phyloP scores from a whole-genome alignment of 92 coral and sea anemone species.

The Bergia sp. region DNA sequence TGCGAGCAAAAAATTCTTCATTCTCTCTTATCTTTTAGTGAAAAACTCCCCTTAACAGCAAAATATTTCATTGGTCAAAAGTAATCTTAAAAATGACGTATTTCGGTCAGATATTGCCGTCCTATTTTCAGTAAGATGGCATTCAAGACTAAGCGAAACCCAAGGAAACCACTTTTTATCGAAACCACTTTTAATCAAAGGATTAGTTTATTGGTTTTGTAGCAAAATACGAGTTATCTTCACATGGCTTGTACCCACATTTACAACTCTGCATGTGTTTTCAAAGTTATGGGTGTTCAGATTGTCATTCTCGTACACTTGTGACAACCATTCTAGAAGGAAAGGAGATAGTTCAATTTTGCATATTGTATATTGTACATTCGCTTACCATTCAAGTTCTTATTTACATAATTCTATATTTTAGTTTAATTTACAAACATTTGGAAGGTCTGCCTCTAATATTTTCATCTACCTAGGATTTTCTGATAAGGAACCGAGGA shows the following conservation, averaged over 20 bases:
- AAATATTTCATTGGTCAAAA: neutral
- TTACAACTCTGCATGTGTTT: neutral
- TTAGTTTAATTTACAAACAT: constrained; percentile 42
- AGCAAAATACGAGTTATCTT: constrained; percentile 29
- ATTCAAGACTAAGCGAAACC: neutral
- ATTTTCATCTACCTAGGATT: constrained; percentile 8
- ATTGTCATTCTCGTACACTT: neutral
- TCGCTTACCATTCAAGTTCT: constrained; percentile 33
- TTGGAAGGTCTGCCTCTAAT: constrained; percentile 13
- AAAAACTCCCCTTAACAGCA: neutral
- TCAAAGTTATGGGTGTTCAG: neutral
- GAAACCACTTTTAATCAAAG: constrained; percentile 1
- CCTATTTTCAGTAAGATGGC: neutral
- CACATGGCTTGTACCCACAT: neutral
- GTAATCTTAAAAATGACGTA: neutral
- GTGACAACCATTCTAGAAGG: constrained; percentile 11
- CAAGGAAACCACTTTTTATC: neutral
- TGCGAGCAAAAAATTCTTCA: neutral
- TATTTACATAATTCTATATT: constrained; percentile 37
- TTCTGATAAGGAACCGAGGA: neutral
- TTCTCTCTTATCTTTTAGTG: neutral
- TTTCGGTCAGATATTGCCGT: neutral
- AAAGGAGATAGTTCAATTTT: constrained; percentile 2
- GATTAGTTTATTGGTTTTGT: constrained; percentile 30
- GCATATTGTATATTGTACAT: constrained; percentile 38